Evolutionary conservation across 2,113 vertebrate species (phyloP).

Genomic region (Isichthys henryi): DNA sequence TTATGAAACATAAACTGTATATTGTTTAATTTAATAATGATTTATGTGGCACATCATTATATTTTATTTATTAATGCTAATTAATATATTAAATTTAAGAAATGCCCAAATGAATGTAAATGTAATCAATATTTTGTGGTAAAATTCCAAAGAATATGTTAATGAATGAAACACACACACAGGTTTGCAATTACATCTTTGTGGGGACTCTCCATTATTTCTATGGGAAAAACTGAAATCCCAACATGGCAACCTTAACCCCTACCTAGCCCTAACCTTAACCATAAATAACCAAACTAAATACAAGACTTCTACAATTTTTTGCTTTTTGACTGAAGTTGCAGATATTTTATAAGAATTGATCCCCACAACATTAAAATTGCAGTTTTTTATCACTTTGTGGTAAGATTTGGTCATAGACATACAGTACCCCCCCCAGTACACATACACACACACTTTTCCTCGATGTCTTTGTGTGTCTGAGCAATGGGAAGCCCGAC

Average conservation of each 20-base stretch:
- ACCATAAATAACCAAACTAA: background rate
- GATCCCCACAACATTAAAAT: background rate
- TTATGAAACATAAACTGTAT: background rate
- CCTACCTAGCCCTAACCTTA: background rate
- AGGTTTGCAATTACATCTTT: background rate
- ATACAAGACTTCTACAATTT: background rate
- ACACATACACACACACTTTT: background rate
- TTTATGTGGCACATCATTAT: background rate
- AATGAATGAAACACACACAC: background rate
- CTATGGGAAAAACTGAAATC: background rate
- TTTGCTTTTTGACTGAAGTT: background rate
- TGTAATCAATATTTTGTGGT: background rate
- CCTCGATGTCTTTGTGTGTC: background rate
- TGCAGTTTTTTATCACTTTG: background rate
- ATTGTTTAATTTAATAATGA: background rate
- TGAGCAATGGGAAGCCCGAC: background rate
- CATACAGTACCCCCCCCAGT: background rate
- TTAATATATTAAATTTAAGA: background rate
- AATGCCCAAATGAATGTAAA: background rate
- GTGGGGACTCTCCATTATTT: background rate
- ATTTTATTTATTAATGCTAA: background rate
- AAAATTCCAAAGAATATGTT: background rate
- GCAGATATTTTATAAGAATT: background rate
- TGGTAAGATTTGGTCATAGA: background rate
- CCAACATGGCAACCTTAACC: background rate